Conservation (phyloP, 2,113 vertebrate genomes). For the Zosterops hypoxanthus region DNA sequence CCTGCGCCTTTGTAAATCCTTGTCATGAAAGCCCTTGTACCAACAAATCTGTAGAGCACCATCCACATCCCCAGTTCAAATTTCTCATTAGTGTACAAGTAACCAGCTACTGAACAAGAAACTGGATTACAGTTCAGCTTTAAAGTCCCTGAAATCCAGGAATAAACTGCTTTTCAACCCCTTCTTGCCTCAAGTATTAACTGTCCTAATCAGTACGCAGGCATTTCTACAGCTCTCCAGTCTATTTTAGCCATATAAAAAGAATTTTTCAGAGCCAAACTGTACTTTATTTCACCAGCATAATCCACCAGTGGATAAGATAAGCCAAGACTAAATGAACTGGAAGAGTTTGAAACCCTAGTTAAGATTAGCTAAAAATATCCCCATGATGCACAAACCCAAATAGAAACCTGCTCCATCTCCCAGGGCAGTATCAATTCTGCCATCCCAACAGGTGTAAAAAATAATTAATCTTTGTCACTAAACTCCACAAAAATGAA, state of each 20-base stretch:
- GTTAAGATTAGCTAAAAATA: conserved; percentile 62
- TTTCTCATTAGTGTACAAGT: neutral
- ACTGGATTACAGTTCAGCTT: neutral
- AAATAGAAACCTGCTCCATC: conserved; percentile 48
- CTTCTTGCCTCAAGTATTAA: neutral
- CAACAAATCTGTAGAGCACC: neutral
- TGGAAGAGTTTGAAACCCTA: neutral
- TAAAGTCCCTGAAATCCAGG: neutral
- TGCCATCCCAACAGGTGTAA: conserved; percentile 57
- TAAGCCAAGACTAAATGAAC: conserved; percentile 13
- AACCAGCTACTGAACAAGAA: neutral
- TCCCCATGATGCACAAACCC: conserved; percentile 52
- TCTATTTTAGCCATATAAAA: neutral
- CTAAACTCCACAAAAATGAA: neutral
- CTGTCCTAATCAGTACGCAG: neutral
- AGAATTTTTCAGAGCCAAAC: neutral
- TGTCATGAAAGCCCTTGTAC: neutral
- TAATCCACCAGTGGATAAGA: neutral
- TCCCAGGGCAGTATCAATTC: conserved; percentile 12
- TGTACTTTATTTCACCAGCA: neutral
- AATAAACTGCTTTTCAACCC: neutral
- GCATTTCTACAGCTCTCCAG: neutral
- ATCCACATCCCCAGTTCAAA: neutral
- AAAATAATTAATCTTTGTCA: conserved; percentile 63
- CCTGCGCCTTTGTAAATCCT: neutral